phyloP scores from a whole-genome alignment of 2,888 invertebrate species.

The Anoplius nigerrimus region DNA sequence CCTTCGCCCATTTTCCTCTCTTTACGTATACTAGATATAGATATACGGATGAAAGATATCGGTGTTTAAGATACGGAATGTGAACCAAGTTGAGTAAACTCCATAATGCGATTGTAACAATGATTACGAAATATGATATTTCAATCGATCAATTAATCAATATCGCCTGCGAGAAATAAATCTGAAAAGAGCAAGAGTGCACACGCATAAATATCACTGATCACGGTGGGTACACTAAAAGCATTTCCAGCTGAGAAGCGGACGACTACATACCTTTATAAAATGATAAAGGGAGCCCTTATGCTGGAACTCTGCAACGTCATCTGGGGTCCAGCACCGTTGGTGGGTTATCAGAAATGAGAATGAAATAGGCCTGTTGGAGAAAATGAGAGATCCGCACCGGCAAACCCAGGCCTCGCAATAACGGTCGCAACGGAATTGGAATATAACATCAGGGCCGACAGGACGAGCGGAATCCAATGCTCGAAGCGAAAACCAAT shows the following conservation, averaged over 20 bases:
- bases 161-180: not conserved
- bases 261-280: conserved; percentile 44
- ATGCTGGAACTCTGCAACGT: conserved; percentile 63
- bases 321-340: conserved; percentile 8
- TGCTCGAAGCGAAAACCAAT: conserved; percentile 12
- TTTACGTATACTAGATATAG: too few relatives aligned
- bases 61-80: too few relatives aligned
- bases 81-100: too few relatives aligned
- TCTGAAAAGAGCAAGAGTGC: conserved; percentile 8
- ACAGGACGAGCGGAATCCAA: conserved; percentile 21
- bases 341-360: not conserved
- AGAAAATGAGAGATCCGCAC: conserved; percentile 24
- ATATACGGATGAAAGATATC: too few relatives aligned
- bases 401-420: not conserved
- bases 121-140: too few relatives aligned
- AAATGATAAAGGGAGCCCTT: conserved; percentile 41
- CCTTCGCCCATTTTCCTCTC: too few relatives aligned
- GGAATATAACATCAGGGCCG: not conserved
- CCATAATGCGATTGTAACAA: too few relatives aligned
- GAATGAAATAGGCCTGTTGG: conserved; percentile 4
- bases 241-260: conserved; percentile 9
- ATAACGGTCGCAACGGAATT: not conserved
- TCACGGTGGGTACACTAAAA: not conserved
- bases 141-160: too few relatives aligned
- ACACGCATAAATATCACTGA: not conserved